Evolutionary conservation across 37 sponge, comb jelly and placozoan genomes (phyloP).

Genomic region (Crambe crambe): DNA sequence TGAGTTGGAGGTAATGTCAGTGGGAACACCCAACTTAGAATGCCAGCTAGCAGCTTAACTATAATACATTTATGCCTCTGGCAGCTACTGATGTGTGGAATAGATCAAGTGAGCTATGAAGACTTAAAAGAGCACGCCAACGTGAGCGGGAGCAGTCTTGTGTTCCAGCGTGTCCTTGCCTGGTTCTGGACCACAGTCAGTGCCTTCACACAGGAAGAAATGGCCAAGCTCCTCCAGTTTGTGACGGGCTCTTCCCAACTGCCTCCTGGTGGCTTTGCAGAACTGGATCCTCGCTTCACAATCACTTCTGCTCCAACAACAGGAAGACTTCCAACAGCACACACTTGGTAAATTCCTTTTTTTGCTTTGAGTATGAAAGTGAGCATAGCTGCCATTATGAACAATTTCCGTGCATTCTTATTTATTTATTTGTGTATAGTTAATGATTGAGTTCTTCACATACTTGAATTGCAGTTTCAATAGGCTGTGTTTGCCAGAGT

Average conservation of each 20-base stretch:
- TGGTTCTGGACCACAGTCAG: conserved; percentile 88
- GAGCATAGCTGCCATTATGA: too few species aligned
- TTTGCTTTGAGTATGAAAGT: too few species aligned
- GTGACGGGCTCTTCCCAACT: conserved; percentile 88
- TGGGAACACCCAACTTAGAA: too few species aligned
- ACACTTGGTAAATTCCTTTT: conserved; percentile 93
- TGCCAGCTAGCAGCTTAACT: too few species aligned
- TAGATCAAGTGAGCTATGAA: conserved; percentile 47
- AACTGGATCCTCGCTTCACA: conserved; percentile 65
- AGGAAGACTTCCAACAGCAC: conserved; percentile 80
- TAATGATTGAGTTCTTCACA: neutral
- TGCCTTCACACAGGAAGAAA: conserved; percentile 86
- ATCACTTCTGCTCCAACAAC: conserved; percentile 66
- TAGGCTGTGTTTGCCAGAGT: conserved; percentile 82
- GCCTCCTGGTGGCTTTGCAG: conserved; percentile 87
- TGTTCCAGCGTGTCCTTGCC: conserved; percentile 46
- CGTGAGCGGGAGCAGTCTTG: conserved; percentile 33
- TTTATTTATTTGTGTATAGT: neutral
- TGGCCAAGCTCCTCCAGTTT: conserved; percentile 85
- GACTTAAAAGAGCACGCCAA: conserved; percentile 65
- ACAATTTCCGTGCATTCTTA: too few species aligned
- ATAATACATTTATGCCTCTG: too few species aligned
- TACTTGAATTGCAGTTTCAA: conserved; percentile 75
- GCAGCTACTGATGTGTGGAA: conserved; percentile 92
- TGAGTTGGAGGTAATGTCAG: conserved; percentile 82